Percentiles rank a stretch among this genome's conserved stretches.
phyloP scores from a whole-genome alignment of 2,888 invertebrate genomes.

The Philereme transversata region DNA sequence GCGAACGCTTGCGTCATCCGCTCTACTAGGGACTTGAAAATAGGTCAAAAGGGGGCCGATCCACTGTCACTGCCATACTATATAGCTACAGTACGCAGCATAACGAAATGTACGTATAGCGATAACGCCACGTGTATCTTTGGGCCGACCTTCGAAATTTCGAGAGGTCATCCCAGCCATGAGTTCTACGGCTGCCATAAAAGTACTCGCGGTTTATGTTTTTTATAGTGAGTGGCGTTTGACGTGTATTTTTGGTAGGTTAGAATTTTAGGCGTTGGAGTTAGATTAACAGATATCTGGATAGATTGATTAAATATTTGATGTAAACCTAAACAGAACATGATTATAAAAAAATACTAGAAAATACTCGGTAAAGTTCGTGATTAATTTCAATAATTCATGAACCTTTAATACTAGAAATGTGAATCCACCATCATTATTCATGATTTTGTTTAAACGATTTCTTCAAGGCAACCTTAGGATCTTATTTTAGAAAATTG shows the following conservation, averaged over 20 bases:
- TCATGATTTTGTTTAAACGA: too few relatives aligned
- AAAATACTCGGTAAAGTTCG: too few relatives aligned
- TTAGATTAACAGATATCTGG: background rate
- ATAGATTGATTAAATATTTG: too few relatives aligned
- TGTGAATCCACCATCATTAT: too few relatives aligned
- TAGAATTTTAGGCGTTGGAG: background rate
- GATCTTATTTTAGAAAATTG: too few relatives aligned
- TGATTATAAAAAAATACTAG: too few relatives aligned
- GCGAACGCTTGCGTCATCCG: constrained; percentile 66
- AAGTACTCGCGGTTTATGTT: constrained; percentile 20
- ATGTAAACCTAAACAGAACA: too few relatives aligned
- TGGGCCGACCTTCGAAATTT: constrained; percentile 62
- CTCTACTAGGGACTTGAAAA: constrained; percentile 68
- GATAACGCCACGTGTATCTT: constrained; percentile 53
- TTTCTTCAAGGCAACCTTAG: too few relatives aligned
- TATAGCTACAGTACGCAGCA: constrained; percentile 37
- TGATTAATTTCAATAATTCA: too few relatives aligned
- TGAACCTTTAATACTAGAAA: too few relatives aligned
- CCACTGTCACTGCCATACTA: constrained; percentile 76
- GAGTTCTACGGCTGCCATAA: constrained; percentile 47
- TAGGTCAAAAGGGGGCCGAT: constrained; percentile 80
- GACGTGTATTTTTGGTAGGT: constrained; percentile 16
- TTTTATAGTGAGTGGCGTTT: constrained; percentile 17
- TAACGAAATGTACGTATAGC: constrained; percentile 40
- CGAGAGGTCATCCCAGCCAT: constrained; percentile 50